These are phyloP conservation scores for Diplodus sargus DNA, from an alignment of 2,797 vertebrate genomes.

Conservation along the genomic window DNA sequence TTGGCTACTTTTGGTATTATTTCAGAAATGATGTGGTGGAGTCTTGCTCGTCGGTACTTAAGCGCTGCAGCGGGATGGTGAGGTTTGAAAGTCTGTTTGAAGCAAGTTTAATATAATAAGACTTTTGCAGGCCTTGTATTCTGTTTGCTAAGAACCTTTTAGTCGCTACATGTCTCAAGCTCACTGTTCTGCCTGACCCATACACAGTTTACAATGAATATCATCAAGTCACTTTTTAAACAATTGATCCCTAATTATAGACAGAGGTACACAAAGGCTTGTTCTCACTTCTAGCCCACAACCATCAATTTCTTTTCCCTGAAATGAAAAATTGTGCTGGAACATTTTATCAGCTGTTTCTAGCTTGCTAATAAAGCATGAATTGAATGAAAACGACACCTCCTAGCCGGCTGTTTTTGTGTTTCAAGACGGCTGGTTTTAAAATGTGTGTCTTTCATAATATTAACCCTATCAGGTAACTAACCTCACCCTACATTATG, in stretches of 20 bases:
- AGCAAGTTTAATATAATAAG: constrained; percentile 11
- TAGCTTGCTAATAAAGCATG: no score
- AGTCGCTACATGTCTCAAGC: no score
- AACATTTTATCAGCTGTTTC: no score
- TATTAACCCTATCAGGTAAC: no score
- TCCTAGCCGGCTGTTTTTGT: background rate
- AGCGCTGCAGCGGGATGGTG: background rate
- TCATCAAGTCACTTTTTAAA: no score
- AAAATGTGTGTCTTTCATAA: background rate
- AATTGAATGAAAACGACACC: background rate
- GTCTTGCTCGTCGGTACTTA: background rate
- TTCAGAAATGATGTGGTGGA: background rate
- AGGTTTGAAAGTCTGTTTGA: constrained; percentile 29
- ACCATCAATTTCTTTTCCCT: no score
- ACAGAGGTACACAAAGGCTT: no score
- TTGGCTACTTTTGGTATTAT: background rate
- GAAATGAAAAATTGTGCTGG: no score
- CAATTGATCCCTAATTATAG: no score
- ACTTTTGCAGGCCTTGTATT: background rate
- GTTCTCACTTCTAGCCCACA: no score
- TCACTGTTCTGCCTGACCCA: background rate
- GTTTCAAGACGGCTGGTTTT: background rate
- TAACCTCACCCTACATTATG: background rate
- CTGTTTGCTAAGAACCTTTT: no score
- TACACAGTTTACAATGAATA: background rate